Evolutionary conservation across 1,140 invertebrate species (phyloP).

Genomic region (Drosophila teissieri): DNA sequence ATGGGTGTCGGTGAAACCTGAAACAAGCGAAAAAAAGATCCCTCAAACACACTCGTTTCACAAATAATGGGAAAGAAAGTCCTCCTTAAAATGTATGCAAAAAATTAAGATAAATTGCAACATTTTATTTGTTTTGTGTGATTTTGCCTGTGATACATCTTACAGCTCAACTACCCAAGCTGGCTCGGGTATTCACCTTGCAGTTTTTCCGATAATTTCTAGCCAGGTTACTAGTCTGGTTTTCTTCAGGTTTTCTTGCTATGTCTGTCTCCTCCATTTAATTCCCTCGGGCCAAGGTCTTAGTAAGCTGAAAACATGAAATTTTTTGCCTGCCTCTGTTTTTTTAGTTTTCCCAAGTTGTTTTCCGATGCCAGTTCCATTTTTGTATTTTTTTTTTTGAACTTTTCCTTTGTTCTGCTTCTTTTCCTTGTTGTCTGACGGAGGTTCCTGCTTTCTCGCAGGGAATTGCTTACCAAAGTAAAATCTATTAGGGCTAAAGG

Average conservation of each 20-base stretch:
- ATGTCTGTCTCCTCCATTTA: conserved; percentile 37
- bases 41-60: background rate
- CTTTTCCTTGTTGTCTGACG: conserved; percentile 28
- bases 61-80: conserved; percentile 1
- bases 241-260: conserved; percentile 11
- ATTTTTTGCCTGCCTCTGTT: conserved; percentile 28
- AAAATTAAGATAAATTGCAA: background rate
- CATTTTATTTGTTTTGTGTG: background rate
- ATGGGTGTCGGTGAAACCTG: conserved; percentile 10
- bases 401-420: conserved; percentile 19
- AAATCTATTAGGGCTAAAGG: conserved; percentile 21
- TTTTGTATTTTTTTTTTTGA: conserved; percentile 38
- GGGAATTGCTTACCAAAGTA: conserved; percentile 42
- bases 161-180: conserved; percentile 11
- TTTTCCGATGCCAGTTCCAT: conserved; percentile 35
- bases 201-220: conserved; percentile 59
- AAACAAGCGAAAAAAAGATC: conserved; percentile 9
- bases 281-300: conserved; percentile 58
- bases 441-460: conserved; percentile 24
- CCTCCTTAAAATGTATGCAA: conserved; percentile 1
- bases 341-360: conserved; percentile 29
- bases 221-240: conserved; percentile 17
- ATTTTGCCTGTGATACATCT: background rate
- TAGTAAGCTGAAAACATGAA: conserved; percentile 42
- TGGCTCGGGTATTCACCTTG: conserved; percentile 36